Evolutionary conservation across 2,888 invertebrate genomes (phyloP), one percentile per base, ranked within the genome.

Genomic region (Coleophora flavipennella): DNA sequence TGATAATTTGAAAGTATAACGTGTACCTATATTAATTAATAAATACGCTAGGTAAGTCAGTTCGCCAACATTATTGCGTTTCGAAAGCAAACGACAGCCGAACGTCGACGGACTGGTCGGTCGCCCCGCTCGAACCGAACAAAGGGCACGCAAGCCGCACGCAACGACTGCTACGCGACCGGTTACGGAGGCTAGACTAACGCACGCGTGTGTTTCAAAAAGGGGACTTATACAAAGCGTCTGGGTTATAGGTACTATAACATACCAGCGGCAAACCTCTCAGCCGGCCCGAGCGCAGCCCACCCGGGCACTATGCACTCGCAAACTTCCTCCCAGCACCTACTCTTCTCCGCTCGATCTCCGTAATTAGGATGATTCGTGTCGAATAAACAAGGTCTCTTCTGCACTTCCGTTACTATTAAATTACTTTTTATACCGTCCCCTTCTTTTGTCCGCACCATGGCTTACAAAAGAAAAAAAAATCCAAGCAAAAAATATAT

Each of bases 281-380:
- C 78, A 51, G 66, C 45, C 58, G 64, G 63, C 46, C 66, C 67
- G 59, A 84, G 70, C 59, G 65, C 57, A 53, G 51, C 49, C 81
- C 81, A 84, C 46, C 70, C 71, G 31, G 84, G 83, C 59, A 84
- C 80, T 46, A 84, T 80, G 52, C 55, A 65, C 60, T 69, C 64
- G 67, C 70, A 83, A 38, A 84, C 78, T 56, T 84, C 84, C 57
- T 80, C 79, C 85, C 85, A 85, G 54, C 73, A 72, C 47, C 74
- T 60, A 49, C 68, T 65, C 74, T 85, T 85, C 64, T 75, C 80
- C 28, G 72, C 65, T 49, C 81, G 62, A 46, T 85, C 85, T 3
- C 83, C 76, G 51, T 84, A 80, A 49, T 67, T 73, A 27, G 66
- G 55, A 50, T 83, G 73, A 45, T 80, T 81, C 25, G 77, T 72